Evolutionary conservation across 2,888 invertebrate species (phyloP).

Genomic region (Ctena decussata): DNA sequence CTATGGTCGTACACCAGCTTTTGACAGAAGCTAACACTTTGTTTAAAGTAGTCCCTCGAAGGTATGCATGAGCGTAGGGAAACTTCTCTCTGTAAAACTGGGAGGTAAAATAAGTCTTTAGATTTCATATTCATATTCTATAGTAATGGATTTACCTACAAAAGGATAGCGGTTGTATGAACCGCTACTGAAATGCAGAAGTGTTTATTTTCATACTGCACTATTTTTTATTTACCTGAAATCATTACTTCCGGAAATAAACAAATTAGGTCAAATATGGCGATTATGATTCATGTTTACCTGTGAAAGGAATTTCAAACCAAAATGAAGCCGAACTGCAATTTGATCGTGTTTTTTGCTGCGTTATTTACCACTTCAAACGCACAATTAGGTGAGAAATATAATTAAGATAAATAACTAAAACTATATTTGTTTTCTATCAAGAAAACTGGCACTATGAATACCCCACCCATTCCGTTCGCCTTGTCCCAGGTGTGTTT

Average conservation of each 20-base stretch:
- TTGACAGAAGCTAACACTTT: no score
- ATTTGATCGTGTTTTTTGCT: background rate
- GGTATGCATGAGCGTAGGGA: no score
- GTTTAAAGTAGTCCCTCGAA: no score
- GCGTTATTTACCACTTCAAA: background rate
- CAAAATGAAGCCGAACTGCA: background rate
- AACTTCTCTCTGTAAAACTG: no score
- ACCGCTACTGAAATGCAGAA: no score
- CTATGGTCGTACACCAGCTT: no score
- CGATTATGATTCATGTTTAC: background rate
- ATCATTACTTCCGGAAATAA: background rate
- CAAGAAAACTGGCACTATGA: background rate
- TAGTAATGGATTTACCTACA: no score
- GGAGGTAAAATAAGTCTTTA: no score
- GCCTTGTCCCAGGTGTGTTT: background rate
- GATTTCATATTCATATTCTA: no score
- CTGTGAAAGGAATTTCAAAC: background rate
- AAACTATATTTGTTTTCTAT: background rate
- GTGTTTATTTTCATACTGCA: background rate
- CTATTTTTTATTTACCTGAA: constrained; percentile 8
- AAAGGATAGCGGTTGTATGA: no score
- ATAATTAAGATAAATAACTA: background rate
- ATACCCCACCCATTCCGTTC: background rate
- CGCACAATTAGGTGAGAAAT: background rate
- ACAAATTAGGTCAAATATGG: background rate